Base-by-base conservation (phyloP, 92 coral and sea anemone species). In the Metridium senile region DNA sequence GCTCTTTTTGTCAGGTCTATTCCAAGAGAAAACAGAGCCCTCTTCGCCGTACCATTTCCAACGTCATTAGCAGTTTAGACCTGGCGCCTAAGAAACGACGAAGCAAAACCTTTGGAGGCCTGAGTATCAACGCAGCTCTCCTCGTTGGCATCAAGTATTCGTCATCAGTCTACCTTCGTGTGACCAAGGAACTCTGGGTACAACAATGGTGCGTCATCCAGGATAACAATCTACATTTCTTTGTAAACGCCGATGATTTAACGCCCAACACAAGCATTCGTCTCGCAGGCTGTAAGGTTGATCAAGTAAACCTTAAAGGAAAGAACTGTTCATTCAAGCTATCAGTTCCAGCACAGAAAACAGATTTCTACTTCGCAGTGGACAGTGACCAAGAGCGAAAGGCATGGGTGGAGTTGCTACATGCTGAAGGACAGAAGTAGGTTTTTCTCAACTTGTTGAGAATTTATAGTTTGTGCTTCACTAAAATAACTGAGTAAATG, bases 121-220 rank as follows among this genome's bases (percentile, higher is more conserved):
- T 91, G 33, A 64, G 79, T 29, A 82, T 85, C 18, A 82, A 93
- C 27, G 83, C 85, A 23, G 77, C 88, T 34, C 69, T 91, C 29
- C 83, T 91, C 11, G 74, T 78, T 11, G 87, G 87, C 35, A 83
- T 91, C 74, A 88, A 82, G 25, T 85, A 92, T 72, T 80, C 97
- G 0, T 95, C 99, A 19, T 89, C 86, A 28, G 74, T 95, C 32
- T 92, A 84, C 43, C 65, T 87, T 72, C 86, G 94, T 33, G 82
- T 86, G 32, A 68, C 76, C 70, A 89, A 83, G 53, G 99, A 97
- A 1, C 70, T 84, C 23, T 95, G 99, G 99, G 82, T 84, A 22
- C 89, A 84, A 66, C 85, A 90, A 16, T 95, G 99, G 99, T 87
- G 97, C 26, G 97, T 95, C 18, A 43, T 95, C 2, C 93, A 95